Base-by-base conservation (phyloP, 2,888 invertebrate genomes). In the Drosophila niveifrons region DNA sequence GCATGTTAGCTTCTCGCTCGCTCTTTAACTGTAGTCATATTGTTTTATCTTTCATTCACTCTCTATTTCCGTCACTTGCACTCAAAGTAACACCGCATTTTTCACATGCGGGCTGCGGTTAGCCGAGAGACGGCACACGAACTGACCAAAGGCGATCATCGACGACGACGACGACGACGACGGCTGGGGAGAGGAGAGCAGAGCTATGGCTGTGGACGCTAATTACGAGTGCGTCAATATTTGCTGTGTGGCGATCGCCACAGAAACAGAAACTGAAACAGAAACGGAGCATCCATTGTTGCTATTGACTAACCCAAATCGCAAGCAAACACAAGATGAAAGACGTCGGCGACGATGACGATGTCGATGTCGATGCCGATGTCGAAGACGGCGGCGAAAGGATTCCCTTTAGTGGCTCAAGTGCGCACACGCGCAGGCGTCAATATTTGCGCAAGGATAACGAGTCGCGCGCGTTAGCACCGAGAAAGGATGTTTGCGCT, bases 401-500 rank as follows among this genome's bases (percentile, higher is more conserved):
- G 82, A 82, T 82, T 84, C 63, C 88, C 72, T 47, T 48, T 48
- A 44, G 58, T 43, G 62, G 53, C 72, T 86, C 78, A 81, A 81
- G 80, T 80, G 78, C 80, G 75, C 78, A 80, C 86, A 78, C 71
- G 88, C 77, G 44, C 71, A 88, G 80, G 79, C 70, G 81, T 83
- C 81, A 85, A 89, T 85, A 85, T 85, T 89, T 72, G 81, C 74
- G 71, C 52, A 87, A 87, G 85, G 85, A 85, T 89, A 85, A 81
- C 77, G 31, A 62, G 66, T 66, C 79, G 79, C 70, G 73, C 84
- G 78, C 58, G 63, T 39, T 62, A n/a, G 65, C 67, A 66, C 47
- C 50, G 59, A 63, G 82, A 85, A 85, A 88, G 88, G 88, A 86
- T 88, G 88, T 84, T 84, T 84, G 73, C 80, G 73, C 86, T 80